Percentiles rank a stretch among this genome's conserved stretches.
phyloP scores from a whole-genome alignment of 1,140 invertebrate species.

The Musca vetustissima region DNA sequence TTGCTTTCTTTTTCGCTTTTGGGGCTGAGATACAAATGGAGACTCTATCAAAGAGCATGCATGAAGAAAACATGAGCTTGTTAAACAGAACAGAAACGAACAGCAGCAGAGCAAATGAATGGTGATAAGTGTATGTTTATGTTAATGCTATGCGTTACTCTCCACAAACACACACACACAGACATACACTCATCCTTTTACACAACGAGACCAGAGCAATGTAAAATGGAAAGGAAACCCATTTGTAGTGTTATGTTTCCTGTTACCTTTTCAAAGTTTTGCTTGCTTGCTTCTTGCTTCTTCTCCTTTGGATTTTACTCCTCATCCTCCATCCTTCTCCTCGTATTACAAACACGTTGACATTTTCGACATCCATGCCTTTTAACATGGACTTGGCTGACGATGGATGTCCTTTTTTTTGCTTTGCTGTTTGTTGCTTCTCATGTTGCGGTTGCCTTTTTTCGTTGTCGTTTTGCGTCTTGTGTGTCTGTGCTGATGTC shows the following conservation, averaged over 20 bases:
- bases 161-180: neutral
- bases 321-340: neutral
- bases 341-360: neutral
- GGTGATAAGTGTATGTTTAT: neutral
- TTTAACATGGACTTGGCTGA: too few relatives aligned
- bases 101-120: neutral
- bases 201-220: neutral
- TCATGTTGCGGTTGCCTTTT: too few relatives aligned
- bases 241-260: slow-evolving; percentile 17
- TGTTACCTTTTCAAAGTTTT: neutral
- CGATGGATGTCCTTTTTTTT: too few relatives aligned
- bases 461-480: too few relatives aligned
- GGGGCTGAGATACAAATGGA: too few relatives aligned
- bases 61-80: too few relatives aligned
- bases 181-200: neutral
- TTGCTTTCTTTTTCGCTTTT: too few relatives aligned
- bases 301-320: neutral
- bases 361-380: too few relatives aligned
- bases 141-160: neutral
- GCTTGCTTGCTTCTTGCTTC: neutral
- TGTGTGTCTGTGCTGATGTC: too few relatives aligned
- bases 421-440: too few relatives aligned
- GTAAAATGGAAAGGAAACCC: slow-evolving; percentile 1
- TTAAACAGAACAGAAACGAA: neutral
- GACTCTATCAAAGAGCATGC: too few relatives aligned